Evolutionary conservation across 1,140 invertebrate genomes (phyloP), one percentile per base, ranked within the genome.

Genomic region (Alviniconcha marisindica): DNA sequence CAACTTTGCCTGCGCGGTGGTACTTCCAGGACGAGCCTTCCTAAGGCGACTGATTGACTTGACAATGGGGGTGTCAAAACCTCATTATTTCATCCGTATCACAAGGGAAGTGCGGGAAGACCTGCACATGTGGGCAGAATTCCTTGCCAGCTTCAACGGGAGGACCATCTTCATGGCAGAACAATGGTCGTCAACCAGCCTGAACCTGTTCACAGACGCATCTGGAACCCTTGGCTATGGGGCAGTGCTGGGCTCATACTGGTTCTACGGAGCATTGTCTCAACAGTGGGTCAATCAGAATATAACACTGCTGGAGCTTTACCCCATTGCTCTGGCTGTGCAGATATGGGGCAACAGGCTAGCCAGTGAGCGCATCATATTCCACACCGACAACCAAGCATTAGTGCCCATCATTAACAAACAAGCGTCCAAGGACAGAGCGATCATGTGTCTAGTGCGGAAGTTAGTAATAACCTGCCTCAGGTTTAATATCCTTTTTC

Each of bases 321-420:
- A 80, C 42, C 83, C 81, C 15, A 84, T 84, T 28, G 69, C 84
- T 7, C 40, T 83, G 44, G 80, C 83, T 40, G 18, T 87, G 21
- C 77, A 83, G 36, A 1, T 80, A 21, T 87, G 83, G 85, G 80
- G 36, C 14, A 4, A 21, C 28, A 21, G 28, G 1, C 48, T 86
- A 12, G 2, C 31, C 1, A 83, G 83, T 54, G 71, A 81, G 14
- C 44, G 54, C 12, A n/a, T 84, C 40, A 1, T 7, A 28, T 60
- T 80, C 28, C 12, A 66, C n/a, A 60, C 48, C 2, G 77, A 80
- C 31, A 80, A 80, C 60, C 60, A 24, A n/a, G 28, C 77, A 5
- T 18, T 80, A 18, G 77, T 80, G 21, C 28, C 28, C 12, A 63
- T 80, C 21, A 2, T 80, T 12, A 60, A 63, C 44, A 56, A 63